Evolutionary conservation across 2,113 vertebrate species (phyloP).

Genomic region (Tursiops truncatus): DNA sequence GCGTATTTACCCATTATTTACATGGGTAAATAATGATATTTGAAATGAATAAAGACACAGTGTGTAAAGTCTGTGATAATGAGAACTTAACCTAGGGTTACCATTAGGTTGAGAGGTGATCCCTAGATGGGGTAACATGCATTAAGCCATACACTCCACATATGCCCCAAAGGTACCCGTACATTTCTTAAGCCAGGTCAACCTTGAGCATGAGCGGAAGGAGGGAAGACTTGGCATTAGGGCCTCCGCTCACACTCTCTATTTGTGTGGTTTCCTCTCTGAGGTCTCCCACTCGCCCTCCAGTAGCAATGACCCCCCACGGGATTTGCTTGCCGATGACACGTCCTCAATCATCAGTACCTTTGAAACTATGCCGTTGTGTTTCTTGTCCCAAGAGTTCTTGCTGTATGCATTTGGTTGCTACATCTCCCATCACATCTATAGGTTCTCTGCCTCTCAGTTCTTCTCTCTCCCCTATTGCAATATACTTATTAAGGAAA

Average conservation of each 20-base stretch:
- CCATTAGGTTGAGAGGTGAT: neutral
- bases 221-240: neutral
- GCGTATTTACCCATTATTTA: neutral
- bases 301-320: neutral
- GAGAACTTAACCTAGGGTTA: neutral
- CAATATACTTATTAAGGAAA: neutral
- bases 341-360: neutral
- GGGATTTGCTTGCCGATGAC: neutral
- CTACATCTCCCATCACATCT: neutral
- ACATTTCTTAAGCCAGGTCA: neutral
- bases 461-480: neutral
- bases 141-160: neutral
- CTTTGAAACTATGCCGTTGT: neutral
- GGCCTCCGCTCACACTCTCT: neutral
- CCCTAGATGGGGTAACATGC: fast-evolving
- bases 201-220: neutral
- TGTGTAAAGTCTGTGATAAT: neutral
- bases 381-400: neutral
- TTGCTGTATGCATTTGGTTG: neutral
- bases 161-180: no score
- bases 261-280: neutral
- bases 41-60: neutral
- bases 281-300: neutral
- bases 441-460: neutral
- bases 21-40: neutral